phyloP scores from a whole-genome alignment of 2,113 vertebrate genomes.

The Pyrgilauda ruficollis region DNA sequence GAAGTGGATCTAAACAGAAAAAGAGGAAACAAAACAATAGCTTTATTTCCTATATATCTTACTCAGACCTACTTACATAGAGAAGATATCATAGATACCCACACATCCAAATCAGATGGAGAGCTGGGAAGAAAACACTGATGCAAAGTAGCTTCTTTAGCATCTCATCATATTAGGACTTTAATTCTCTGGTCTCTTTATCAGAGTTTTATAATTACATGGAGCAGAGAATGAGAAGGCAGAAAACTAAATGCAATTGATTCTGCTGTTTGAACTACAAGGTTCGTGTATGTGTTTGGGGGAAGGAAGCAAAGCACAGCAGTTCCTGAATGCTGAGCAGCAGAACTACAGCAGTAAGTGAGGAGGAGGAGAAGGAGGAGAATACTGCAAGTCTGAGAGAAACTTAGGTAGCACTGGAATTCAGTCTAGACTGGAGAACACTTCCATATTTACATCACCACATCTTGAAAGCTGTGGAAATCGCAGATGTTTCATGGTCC shows the following conservation, averaged over 20 bases:
- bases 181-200: conserved; percentile 22
- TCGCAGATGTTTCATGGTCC: not conserved
- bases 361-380: not conserved
- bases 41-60: not conserved
- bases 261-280: not conserved
- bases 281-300: not conserved
- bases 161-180: conserved; percentile 10
- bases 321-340: not conserved
- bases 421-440: not conserved
- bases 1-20: not conserved
- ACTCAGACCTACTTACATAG: not conserved
- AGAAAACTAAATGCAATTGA: conserved; percentile 12
- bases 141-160: conserved; percentile 34
- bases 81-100: not conserved
- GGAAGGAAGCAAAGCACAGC: not conserved
- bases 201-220: conserved; percentile 19
- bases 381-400: not conserved
- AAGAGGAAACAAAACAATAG: not conserved
- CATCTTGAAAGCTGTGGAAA: not conserved
- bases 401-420: not conserved
- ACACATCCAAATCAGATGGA: conserved; percentile 1
- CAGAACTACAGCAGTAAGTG: not conserved
- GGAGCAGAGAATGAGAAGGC: not conserved
- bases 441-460: not conserved
- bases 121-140: conserved; percentile 7